Evolutionary conservation across 1,140 invertebrate species (phyloP), one percentile per base, ranked within the genome.

Genomic region (Drosophila pachea): DNA sequence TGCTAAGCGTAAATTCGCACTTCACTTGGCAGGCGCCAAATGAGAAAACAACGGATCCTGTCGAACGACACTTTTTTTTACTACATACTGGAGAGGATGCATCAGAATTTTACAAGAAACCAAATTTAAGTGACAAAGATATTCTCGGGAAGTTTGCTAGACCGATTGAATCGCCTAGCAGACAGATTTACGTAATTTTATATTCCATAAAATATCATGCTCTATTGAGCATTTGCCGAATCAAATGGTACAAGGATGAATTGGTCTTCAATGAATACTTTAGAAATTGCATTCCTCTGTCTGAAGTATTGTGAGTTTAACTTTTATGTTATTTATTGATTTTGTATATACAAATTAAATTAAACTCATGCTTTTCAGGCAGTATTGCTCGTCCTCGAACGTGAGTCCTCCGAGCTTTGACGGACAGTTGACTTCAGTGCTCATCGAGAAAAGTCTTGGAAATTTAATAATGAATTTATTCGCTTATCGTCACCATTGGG

Each of bases 391-490:
- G 8, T 54, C 45, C 7, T 40, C 69, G 3, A 74, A 86, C 31
- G 48, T 88, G 0, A 70, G 38, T 54, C 33, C 63, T 4, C 78
- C 86, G 0, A 54, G 52, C 5, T 79, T 82, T 47, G 52, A 56
- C 16, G 72, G 78, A 8, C 82, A 73, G 9, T n/a, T 77, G 9
- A 53, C 66, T 11, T 73, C 70, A 1, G 64, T 66, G 0, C 59
- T 87, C 0, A 73, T 88, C 12, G 82, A 88, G 31, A 77, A 79
- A 50, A 55, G 70, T 7, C 63, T 86, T 36, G 86, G 86, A 16
- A 75, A 83, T 31, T 48, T 88, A 48, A 81, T 88, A 9, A 81
- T 88, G 76, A 76, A 88, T 49, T 32, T 88, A 11, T 88, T 88
- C 60, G 86, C 86, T 0, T 83, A 77, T 58, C 86, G 86, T 22